Conservation (phyloP, 2,113 vertebrate genomes). For the Scytalopus superciliaris region DNA sequence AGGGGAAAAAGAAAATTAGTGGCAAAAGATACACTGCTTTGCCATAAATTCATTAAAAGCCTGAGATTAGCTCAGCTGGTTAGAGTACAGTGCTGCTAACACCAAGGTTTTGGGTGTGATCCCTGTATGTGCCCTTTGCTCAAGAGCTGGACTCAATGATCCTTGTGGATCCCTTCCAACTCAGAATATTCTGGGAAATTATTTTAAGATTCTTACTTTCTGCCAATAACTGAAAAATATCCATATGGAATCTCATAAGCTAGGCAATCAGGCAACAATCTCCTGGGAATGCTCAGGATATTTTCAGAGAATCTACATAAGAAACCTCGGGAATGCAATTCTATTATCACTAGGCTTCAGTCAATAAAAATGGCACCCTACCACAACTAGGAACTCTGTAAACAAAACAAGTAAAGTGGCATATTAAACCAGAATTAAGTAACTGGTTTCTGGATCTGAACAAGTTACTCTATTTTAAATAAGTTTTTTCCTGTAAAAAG, state of each 20-base stretch:
- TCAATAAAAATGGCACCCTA: background rate
- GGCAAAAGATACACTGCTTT: background rate
- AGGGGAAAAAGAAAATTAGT: background rate
- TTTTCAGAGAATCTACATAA: background rate
- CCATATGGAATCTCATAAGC: background rate
- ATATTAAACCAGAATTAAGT: background rate
- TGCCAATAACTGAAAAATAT: background rate
- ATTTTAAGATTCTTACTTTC: background rate
- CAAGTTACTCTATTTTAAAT: background rate
- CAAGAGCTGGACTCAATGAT: too few species aligned
- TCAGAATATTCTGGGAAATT: background rate
- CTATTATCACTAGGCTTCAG: background rate
- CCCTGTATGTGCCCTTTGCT: too few species aligned
- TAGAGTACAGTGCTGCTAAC: too few species aligned
- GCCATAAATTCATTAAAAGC: background rate
- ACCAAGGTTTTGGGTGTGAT: too few species aligned
- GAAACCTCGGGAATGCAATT: background rate
- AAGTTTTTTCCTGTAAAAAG: background rate
- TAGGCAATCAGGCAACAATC: background rate
- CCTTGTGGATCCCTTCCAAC: too few species aligned
- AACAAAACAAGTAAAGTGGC: background rate
- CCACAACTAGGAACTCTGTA: background rate
- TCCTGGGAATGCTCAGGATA: background rate
- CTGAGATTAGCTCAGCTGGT: too few species aligned
- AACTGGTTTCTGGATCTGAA: background rate